phyloP scores from a whole-genome alignment of 2,888 invertebrate genomes.

The Dione juno region DNA sequence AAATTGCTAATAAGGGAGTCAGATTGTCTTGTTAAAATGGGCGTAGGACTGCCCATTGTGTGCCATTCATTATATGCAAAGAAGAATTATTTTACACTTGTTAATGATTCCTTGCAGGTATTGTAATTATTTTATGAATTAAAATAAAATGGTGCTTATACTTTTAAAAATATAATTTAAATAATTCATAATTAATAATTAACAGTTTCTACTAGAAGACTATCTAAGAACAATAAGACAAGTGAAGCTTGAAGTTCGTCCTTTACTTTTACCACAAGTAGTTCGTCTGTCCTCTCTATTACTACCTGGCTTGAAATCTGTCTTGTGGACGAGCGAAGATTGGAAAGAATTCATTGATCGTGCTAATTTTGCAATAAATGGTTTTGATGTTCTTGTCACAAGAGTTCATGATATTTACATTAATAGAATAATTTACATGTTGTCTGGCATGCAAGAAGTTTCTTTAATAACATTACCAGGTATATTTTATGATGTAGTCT shows the following conservation, averaged over 20 bases:
- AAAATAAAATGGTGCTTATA: background rate
- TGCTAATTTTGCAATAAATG: constrained; percentile 89
- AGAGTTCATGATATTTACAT: constrained; percentile 95
- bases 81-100: constrained; percentile 88
- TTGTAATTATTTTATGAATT: constrained; percentile 1
- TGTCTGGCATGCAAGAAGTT: constrained; percentile 94
- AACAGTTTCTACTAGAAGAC: constrained; percentile 89
- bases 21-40: constrained; percentile 92
- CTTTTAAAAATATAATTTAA: background rate
- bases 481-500: constrained; percentile 33
- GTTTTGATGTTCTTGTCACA: constrained; percentile 89
- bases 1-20: constrained; percentile 91
- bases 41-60: constrained; percentile 91
- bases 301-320: constrained; percentile 89
- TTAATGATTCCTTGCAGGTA: constrained; percentile 90
- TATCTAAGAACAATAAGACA: constrained; percentile 88
- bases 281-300: constrained; percentile 92
- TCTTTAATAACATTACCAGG: constrained; percentile 91
- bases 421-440: constrained; percentile 94
- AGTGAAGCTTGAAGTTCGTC: constrained; percentile 94
- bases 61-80: constrained; percentile 91
- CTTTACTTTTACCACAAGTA: constrained; percentile 93
- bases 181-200: constrained; percentile 37
- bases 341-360: constrained; percentile 91
- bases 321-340: constrained; percentile 94